These are phyloP conservation scores for Euschistus heros DNA, from an alignment of 1,140 invertebrate species.

Conservation along the genomic window DNA sequence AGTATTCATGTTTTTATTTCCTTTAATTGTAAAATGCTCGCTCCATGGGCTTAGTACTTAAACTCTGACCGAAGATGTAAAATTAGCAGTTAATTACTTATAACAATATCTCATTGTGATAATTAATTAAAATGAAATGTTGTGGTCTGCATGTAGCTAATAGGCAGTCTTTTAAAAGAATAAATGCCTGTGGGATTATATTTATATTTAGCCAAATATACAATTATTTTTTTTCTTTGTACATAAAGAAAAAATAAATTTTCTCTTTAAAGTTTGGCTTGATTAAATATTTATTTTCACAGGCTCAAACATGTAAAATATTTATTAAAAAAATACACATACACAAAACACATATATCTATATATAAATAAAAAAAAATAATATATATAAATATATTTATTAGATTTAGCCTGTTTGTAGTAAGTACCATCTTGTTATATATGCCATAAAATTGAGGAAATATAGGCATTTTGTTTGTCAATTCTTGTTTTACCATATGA, in stretches of 20 bases:
- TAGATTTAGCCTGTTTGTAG: slow-evolving; percentile 23
- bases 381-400: slow-evolving; percentile 24
- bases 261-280: neutral
- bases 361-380: slow-evolving; percentile 17
- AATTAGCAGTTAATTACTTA: neutral
- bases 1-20: no score
- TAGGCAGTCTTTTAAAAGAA: neutral
- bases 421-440: slow-evolving; percentile 13
- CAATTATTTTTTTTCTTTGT: slow-evolving; percentile 4
- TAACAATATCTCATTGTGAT: slow-evolving; percentile 15
- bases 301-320: slow-evolving; percentile 17
- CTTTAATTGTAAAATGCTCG: no score
- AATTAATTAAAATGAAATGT: slow-evolving; percentile 12
- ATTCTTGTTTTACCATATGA: slow-evolving; percentile 22
- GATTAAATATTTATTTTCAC: slow-evolving; percentile 20
- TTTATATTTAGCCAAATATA: slow-evolving; percentile 1
- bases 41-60: neutral
- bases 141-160: slow-evolving; percentile 1
- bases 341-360: slow-evolving; percentile 16
- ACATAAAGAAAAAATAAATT: neutral
- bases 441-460: slow-evolving; percentile 9
- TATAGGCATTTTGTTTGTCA: slow-evolving; percentile 23
- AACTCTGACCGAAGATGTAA: neutral
- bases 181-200: slow-evolving; percentile 11
- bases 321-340: neutral